Evolutionary conservation across 2,888 invertebrate species (phyloP), one percentile per base, ranked within the genome.

Genomic region (Drosophila atripex): DNA sequence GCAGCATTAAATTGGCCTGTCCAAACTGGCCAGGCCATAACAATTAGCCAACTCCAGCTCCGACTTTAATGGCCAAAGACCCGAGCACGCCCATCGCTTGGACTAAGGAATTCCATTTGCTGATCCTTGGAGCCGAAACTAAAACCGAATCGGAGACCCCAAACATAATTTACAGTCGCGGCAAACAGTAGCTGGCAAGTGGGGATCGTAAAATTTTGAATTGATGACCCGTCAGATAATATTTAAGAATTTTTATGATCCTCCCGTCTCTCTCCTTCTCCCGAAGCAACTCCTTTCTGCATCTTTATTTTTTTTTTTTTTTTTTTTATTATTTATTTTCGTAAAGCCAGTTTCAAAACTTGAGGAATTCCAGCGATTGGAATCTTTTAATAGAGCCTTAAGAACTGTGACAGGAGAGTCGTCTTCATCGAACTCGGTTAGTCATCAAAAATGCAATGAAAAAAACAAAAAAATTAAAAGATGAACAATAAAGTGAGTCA

Each of bases 191-290:
- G 89, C 90, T 82, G 80, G 86, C 78, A 72, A 76, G 76, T 74
- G 55, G 72, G 78, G 68, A 73, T 88, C 90, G 76, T 89, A 89
- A 90, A 90, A 85, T 79, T 86, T 89, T 66, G 83, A 89, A 90
- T 89, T 90, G 89, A 89, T 89, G 90, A 80, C 87, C 86, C 87
- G 86, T 90, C 89, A 82, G 86, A 90, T 90, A 87, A 89, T 89
- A 90, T 89, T 89, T 88, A 88, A 88, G 80, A 80, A 82, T 87
- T 89, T 90, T 90, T 89, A 89, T 79, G 89, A 87, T 35, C 54
- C 39, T 35, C 7, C 23, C 6, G 9, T 16, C 50, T 35, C 21
- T 32, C n/a, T 21, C 45, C 3, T 7, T 18, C 30, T 39, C 57
- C 28, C 35, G 49, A 35, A 28, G n/a, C n/a, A n/a, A 28, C 56